These are phyloP conservation scores for Propsilocerus akamusi DNA, from an alignment of 1,140 invertebrate genomes.

Conservation along the genomic window DNA sequence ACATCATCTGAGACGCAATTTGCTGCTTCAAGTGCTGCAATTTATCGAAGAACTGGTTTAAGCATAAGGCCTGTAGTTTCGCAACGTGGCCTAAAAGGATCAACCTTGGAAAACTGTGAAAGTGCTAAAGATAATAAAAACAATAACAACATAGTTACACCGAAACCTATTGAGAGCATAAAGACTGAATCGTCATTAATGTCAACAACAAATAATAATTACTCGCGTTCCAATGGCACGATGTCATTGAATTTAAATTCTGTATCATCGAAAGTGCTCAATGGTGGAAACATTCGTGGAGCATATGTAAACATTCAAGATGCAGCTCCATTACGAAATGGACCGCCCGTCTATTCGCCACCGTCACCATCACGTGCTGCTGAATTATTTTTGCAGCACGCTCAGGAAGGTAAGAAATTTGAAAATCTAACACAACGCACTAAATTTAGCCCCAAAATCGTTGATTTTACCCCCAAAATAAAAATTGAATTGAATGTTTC, in stretches of 20 bases:
- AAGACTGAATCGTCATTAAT: neutral
- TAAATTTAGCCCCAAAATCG: neutral
- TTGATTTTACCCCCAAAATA: slow-evolving; percentile 1
- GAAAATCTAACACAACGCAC: too few relatives aligned
- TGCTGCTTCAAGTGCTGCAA: slow-evolving; percentile 22
- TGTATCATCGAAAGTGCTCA: slow-evolving; percentile 19
- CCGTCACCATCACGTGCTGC: neutral
- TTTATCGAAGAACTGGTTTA: neutral
- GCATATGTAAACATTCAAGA: slow-evolving; percentile 53
- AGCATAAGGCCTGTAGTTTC: neutral
- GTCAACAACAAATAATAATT: neutral
- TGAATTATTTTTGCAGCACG: neutral
- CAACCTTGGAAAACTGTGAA: neutral
- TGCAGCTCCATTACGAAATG: neutral
- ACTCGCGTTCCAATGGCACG: neutral
- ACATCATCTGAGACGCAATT: slow-evolving; percentile 19
- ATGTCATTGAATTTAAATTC: slow-evolving; percentile 3
- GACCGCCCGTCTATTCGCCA: neutral
- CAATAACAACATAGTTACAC: neutral
- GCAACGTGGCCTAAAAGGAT: slow-evolving; percentile 9
- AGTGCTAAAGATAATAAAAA: neutral
- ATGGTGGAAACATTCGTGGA: slow-evolving; percentile 28
- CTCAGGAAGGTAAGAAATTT: neutral
- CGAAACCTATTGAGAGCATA: neutral
- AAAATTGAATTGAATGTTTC: neutral